Evolutionary conservation across 2,113 vertebrate genomes (phyloP).

Genomic region (Centropus bengalensis): DNA sequence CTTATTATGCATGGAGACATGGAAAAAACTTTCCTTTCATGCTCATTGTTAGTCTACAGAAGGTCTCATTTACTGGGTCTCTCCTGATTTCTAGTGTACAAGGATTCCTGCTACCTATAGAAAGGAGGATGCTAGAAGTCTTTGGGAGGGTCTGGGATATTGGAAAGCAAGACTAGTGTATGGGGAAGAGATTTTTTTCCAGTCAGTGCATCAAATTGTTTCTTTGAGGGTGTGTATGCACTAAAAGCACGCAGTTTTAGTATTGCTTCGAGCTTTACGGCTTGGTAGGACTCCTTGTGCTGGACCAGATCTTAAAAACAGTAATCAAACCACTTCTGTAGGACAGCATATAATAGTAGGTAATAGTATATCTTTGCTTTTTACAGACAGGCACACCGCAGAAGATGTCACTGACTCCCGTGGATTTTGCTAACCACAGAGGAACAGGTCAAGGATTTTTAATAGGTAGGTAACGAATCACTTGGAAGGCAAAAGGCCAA

Average conservation of each 20-base stretch:
- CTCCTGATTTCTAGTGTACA: not conserved
- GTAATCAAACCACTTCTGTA: not conserved
- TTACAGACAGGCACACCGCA: slow-evolving; percentile 74
- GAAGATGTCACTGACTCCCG: slow-evolving; percentile 75
- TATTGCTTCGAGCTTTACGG: not conserved
- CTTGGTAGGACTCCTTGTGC: not conserved
- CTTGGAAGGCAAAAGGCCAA: not conserved
- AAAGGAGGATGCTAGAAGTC: not conserved
- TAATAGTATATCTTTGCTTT: not conserved
- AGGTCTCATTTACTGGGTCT: not conserved
- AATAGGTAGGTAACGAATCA: slow-evolving; percentile 63
- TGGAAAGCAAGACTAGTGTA: not conserved
- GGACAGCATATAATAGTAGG: not conserved
- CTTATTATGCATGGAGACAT: not conserved
- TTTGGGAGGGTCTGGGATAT: not conserved
- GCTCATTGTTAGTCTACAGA: not conserved
- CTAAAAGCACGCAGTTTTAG: not conserved
- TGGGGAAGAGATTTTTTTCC: not conserved
- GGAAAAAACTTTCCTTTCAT: not conserved
- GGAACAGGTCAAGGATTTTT: slow-evolving; percentile 71
- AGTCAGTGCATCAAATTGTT: not conserved
- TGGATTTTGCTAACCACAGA: slow-evolving; percentile 75
- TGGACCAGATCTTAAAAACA: not conserved
- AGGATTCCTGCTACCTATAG: not conserved
- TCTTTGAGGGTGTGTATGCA: not conserved